phyloP scores from a whole-genome alignment of 2,113 vertebrate genomes.

The Albula goreensis region DNA sequence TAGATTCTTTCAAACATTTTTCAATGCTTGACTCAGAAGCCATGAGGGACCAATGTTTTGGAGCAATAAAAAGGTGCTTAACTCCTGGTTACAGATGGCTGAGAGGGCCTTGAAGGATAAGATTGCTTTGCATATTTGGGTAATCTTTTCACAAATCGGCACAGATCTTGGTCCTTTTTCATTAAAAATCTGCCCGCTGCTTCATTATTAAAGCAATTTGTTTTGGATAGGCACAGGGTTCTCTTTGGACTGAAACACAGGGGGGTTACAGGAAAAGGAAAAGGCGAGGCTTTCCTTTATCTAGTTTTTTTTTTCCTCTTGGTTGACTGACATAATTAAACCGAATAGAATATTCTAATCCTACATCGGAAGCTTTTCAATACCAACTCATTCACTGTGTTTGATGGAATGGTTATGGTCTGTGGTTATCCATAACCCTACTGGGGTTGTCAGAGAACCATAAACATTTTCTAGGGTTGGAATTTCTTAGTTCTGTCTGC shows the following conservation, averaged over 20 bases:
- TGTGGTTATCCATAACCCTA: background rate
- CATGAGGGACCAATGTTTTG: conserved; percentile 41
- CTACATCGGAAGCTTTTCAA: conserved; percentile 20
- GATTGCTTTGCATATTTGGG: conserved; percentile 52
- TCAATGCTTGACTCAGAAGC: conserved; percentile 34
- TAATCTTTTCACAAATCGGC: conserved; percentile 54
- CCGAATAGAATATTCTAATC: background rate
- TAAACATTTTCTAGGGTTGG: background rate
- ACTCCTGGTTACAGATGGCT: conserved; percentile 53
- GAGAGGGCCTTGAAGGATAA: conserved; percentile 44
- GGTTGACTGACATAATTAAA: conserved; percentile 35
- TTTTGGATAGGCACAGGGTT: conserved; percentile 50
- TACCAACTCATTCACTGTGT: background rate
- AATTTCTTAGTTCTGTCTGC: background rate
- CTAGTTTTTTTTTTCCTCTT: conserved; percentile 24
- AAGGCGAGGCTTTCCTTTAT: conserved; percentile 21
- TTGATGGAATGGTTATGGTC: background rate
- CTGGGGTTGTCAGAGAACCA: background rate
- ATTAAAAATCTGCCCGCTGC: conserved; percentile 47
- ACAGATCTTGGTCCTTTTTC: conserved; percentile 48
- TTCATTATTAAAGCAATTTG: conserved; percentile 55
- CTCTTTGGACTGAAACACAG: conserved; percentile 26
- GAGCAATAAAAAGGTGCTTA: conserved; percentile 44
- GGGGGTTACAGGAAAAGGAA: conserved; percentile 23
- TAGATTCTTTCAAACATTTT: conserved; percentile 41